A percentile compares a stretch with the other conserved stretches of the same genome.
Evolutionary conservation across 2,113 vertebrate genomes (phyloP).

Genomic region (Nesogale talazaci): DNA sequence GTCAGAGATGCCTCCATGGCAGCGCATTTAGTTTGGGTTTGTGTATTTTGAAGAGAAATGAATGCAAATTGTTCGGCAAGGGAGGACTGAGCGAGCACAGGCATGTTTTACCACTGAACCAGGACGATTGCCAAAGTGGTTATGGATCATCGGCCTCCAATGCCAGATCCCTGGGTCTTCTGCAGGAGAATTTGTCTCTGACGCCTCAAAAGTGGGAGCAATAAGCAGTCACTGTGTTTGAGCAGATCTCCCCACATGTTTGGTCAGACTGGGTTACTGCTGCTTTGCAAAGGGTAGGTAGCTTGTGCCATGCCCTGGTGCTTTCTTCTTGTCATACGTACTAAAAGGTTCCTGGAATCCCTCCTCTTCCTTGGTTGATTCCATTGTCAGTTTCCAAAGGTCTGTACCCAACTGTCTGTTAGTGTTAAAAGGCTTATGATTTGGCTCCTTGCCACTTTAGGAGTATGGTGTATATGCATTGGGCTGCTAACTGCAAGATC

Average conservation of each 20-base stretch:
- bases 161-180: neutral
- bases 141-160: neutral
- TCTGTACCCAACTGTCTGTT: neutral
- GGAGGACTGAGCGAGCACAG: neutral
- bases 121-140: neutral
- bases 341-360: neutral
- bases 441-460: neutral
- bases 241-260: neutral
- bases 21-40: no score
- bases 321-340: neutral
- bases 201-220: neutral
- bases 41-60: conserved; percentile 35
- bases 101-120: neutral
- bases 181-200: neutral
- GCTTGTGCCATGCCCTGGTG: neutral
- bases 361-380: neutral
- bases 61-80: neutral
- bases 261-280: neutral
- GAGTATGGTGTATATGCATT: no score
- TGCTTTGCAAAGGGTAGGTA: neutral
- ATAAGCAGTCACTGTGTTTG: neutral
- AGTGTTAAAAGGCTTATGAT: neutral
- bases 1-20: no score
- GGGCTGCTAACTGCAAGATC: no score
- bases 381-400: neutral